A percentile compares a stretch with the other conserved stretches of the same genome.
Evolutionary conservation across 2,888 invertebrate genomes (phyloP).

Genomic region (Aspidiotus destructor): DNA sequence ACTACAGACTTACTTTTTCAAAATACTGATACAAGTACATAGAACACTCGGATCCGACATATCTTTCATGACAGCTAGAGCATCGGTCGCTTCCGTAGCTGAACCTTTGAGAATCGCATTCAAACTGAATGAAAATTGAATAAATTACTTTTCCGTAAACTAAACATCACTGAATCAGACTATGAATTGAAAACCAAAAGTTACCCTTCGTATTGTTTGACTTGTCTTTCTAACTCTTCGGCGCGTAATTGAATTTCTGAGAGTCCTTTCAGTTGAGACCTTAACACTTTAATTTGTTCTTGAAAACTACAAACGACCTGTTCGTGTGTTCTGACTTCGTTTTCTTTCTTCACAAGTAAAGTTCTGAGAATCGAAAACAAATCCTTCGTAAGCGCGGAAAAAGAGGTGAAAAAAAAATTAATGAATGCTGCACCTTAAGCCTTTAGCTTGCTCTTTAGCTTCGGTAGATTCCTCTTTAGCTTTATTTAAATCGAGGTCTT

Average conservation of each 20-base stretch:
- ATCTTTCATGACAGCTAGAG: constrained; percentile 23
- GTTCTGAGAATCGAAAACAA: constrained; percentile 20
- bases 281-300: constrained; percentile 33
- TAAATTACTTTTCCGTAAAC: not conserved
- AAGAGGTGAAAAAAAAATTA: not conserved
- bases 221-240: constrained; percentile 33
- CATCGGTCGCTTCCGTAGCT: constrained; percentile 16
- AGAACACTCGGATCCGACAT: constrained; percentile 13
- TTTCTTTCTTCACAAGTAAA: constrained; percentile 33
- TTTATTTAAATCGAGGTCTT: constrained; percentile 34
- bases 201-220: constrained; percentile 34
- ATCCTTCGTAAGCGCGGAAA: not conserved
- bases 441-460: constrained; percentile 26
- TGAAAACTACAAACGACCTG: constrained; percentile 31
- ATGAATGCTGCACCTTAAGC: constrained; percentile 30
- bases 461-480: constrained; percentile 20
- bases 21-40: constrained; percentile 21
- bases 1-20: constrained; percentile 8
- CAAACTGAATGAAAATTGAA: constrained; percentile 1
- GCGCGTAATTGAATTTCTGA: constrained; percentile 26
- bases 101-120: constrained; percentile 25
- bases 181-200: not conserved
- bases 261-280: constrained; percentile 32
- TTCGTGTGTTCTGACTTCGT: constrained; percentile 30
- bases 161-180: not conserved